Evolutionary conservation across 2,888 invertebrate genomes (phyloP), one percentile per base, ranked within the genome.

Genomic region (Tupiocoris notatus): DNA sequence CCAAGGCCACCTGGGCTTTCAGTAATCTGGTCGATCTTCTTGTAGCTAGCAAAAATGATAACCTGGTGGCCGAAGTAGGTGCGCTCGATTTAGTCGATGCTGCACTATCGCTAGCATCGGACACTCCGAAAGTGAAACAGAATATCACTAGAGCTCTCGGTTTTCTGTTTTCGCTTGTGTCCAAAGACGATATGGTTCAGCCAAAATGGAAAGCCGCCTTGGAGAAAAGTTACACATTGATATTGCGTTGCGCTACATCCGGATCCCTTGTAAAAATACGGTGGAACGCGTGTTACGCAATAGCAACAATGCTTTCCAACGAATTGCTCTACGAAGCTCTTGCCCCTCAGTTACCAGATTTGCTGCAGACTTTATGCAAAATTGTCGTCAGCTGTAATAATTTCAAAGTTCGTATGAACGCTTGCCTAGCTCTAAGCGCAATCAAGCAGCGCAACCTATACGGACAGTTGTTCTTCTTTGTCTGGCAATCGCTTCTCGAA

Each of bases 271-370:
- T 94, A 88, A 95, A 95, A 85, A 88, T 94, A 56, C 88, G 94
- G 71, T 96, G 96, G 96, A 96, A 96, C 84, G 91, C 95, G 0
- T 96, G 95, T 83, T 92, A 95, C 83, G 94, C 95, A 0, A 85
- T 95, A 76, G 92, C 94, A 22, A 92, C 91, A 81, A 87, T 92
- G 78, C 88, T 95, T 85, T 91, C 75, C 59, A 81, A 86, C 78
- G 78, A 79, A 9, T 80, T 81, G n/a, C 81, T 86, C n/a, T 82
- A 83, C 18, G 73, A 62, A 1, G 7, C 63, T 7, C 63, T 73
- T 17, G 25, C 23, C 12, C 62, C 62, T 20, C 9, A 78, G 63
- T 84, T 92, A 90, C 85, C 84, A 25, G 84, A 87, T 79, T 88
- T 93, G 0, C 91, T 92, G 80, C 85, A 87, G 16, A 87, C 88